phyloP scores from a whole-genome alignment of 2,113 vertebrate species.

The Tetraodon nigroviridis region DNA sequence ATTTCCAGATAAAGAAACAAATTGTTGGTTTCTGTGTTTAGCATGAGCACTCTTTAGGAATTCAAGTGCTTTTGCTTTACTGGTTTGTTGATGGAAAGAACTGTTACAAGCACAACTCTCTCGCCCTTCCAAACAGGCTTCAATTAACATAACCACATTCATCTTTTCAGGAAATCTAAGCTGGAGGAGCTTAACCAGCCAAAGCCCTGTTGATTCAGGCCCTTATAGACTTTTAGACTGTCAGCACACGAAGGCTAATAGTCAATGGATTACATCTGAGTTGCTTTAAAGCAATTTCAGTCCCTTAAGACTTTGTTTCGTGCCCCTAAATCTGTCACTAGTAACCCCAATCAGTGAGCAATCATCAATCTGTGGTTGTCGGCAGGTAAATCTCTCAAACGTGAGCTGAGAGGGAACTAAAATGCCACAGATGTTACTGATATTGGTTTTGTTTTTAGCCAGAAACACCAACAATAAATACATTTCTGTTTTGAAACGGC shows the following conservation, averaged over 20 bases:
- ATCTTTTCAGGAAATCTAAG: conserved; percentile 21
- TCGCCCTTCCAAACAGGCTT: conserved; percentile 9
- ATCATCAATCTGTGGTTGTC: conserved; percentile 20
- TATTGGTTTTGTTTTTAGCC: neutral
- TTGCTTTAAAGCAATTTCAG: conserved; percentile 27
- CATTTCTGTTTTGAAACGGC: conserved; percentile 13
- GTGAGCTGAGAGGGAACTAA: conserved; percentile 24
- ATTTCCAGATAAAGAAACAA: too few relatives aligned
- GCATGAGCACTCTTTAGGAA: too few relatives aligned
- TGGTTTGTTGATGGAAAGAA: too few relatives aligned
- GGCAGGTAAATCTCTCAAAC: conserved; percentile 17
- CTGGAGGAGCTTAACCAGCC: conserved; percentile 24
- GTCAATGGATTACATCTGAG: conserved; percentile 33
- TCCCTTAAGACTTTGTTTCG: conserved; percentile 13
- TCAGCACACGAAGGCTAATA: conserved; percentile 31
- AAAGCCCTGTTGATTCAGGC: conserved; percentile 26
- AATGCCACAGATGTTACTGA: neutral
- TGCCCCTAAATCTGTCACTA: conserved; percentile 26
- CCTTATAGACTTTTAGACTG: conserved; percentile 18
- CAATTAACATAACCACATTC: conserved; percentile 33
- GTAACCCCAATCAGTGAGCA: conserved; percentile 21
- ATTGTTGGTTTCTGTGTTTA: too few relatives aligned
- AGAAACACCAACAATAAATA: neutral
- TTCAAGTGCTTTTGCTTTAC: too few relatives aligned
- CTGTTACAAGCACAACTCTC: too few relatives aligned